Evolutionary conservation across 2,797 vertebrate species (phyloP).

Genomic region (Tapirus indicus): DNA sequence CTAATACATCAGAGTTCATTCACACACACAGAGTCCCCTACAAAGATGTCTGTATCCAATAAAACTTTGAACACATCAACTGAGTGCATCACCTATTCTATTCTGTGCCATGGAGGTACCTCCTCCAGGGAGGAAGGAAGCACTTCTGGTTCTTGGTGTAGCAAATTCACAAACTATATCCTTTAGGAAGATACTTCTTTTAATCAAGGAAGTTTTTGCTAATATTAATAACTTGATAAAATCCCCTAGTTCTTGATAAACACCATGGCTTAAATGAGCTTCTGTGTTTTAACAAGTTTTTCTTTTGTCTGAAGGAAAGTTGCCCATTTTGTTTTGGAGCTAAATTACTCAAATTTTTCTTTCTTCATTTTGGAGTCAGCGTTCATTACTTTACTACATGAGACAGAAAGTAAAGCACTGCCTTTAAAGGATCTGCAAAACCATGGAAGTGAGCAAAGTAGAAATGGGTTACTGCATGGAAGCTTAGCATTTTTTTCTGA

Average conservation of each 20-base stretch:
- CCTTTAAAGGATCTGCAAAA: not conserved
- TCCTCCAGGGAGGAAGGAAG: not conserved
- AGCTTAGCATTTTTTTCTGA: not conserved
- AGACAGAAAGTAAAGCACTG: not conserved
- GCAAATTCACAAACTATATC: not conserved
- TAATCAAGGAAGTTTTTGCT: not conserved
- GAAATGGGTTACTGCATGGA: not conserved
- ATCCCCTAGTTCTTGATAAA: not conserved
- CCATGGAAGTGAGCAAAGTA: not conserved
- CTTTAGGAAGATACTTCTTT: not conserved
- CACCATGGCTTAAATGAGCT: not conserved
- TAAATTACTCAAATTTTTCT: not conserved
- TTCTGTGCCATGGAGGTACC: not conserved
- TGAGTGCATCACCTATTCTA: not conserved
- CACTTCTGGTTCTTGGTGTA: not conserved
- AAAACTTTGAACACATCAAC: not conserved
- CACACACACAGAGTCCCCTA: not conserved
- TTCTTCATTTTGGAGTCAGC: not conserved
- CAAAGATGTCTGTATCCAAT: not conserved
- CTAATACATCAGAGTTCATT: not conserved
- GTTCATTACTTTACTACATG: not conserved
- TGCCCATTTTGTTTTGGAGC: not conserved
- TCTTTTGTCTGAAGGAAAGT: slow-evolving; percentile 31
- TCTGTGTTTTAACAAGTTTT: not conserved
- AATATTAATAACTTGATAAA: not conserved